Conservation (phyloP, 2,888 invertebrate species). For the Callimorpha dominula region DNA sequence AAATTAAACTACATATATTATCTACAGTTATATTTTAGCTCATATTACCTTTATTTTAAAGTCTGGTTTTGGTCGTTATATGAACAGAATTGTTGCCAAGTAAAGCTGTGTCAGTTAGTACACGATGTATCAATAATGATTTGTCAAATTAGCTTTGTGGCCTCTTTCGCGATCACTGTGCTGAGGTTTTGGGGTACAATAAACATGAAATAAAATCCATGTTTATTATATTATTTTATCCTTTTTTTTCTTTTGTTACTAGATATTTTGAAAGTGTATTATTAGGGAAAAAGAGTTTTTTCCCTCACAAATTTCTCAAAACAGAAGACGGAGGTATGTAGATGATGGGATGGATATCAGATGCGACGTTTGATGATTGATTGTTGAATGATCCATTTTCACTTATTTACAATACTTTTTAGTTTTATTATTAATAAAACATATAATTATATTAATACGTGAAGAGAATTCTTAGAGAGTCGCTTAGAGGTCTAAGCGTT, state of each 20-base stretch:
- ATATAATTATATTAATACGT: too few species aligned
- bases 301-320: too few species aligned
- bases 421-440: too few species aligned
- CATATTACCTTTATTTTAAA: background rate
- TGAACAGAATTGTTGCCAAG: conserved; percentile 24
- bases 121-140: conserved; percentile 74
- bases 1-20: background rate
- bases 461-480: too few species aligned
- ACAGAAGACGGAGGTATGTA: too few species aligned
- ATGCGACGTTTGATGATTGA: too few species aligned
- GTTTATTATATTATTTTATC: background rate
- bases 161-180: conserved; percentile 38
- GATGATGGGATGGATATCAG: too few species aligned
- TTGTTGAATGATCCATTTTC: too few species aligned
- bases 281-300: too few species aligned
- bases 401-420: too few species aligned
- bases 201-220: background rate
- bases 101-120: conserved; percentile 48
- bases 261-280: background rate
- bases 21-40: background rate
- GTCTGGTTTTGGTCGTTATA: conserved; percentile 2
- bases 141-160: conserved; percentile 65
- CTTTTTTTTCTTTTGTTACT: background rate
- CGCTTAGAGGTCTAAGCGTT: too few species aligned
- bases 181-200: conserved; percentile 41